Percentiles rank a stretch among this genome's conserved stretches.
Evolutionary conservation across 1,140 invertebrate genomes (phyloP).

Genomic region (Gryllus bimaculatus): DNA sequence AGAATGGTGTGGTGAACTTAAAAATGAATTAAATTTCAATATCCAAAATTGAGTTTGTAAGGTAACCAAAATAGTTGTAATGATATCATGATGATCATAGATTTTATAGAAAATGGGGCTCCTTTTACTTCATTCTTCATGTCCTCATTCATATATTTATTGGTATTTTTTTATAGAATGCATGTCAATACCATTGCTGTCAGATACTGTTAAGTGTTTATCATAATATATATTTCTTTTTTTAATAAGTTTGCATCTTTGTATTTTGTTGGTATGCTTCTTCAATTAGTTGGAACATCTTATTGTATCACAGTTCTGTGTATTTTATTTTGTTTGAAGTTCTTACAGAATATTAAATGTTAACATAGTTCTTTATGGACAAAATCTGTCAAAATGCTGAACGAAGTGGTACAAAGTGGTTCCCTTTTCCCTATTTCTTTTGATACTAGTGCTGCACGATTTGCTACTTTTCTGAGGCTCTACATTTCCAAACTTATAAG

Average conservation of each 20-base stretch:
- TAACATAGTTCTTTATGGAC: not conserved
- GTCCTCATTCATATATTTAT: too few species aligned
- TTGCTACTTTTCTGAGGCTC: not conserved
- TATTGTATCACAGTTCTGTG: not conserved
- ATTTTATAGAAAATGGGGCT: too few species aligned
- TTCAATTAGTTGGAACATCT: conserved; percentile 8
- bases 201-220: not conserved
- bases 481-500: not conserved
- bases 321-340: not conserved
- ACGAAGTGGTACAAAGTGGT: not conserved
- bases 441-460: not conserved
- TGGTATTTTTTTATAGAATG: not conserved
- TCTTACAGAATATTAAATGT: not conserved
- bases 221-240: not conserved
- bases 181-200: not conserved
- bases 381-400: not conserved
- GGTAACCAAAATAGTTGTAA: too few species aligned
- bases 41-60: too few species aligned
- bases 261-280: too few species aligned
- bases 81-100: too few species aligned
- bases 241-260: conserved; percentile 9
- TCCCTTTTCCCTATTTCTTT: not conserved
- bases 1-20: too few species aligned
- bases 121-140: too few species aligned
- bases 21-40: too few species aligned